Evolutionary conservation across 2,888 invertebrate species (phyloP).

Genomic region (Chymomyza caudatula): DNA sequence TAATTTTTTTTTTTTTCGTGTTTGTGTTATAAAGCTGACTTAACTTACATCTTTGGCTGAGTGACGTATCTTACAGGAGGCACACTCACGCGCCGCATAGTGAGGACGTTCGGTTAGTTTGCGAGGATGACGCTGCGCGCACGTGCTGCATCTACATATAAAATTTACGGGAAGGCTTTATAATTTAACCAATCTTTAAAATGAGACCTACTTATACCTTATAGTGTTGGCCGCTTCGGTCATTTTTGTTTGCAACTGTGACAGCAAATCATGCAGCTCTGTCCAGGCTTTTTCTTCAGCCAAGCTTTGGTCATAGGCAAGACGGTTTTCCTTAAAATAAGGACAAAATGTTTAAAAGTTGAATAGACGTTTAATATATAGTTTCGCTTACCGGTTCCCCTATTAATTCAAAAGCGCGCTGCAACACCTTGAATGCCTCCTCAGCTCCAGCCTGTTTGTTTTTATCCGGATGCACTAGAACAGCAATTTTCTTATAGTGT

Average conservation of each 20-base stretch:
- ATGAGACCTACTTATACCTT: conserved; percentile 74
- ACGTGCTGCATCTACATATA: conserved; percentile 89
- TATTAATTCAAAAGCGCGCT: conserved; percentile 96
- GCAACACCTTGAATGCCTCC: conserved; percentile 96
- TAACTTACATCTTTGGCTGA: conserved; percentile 89
- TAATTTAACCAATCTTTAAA: background rate
- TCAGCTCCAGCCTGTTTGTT: conserved; percentile 96
- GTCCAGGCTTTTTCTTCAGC: conserved; percentile 92
- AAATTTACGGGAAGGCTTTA: background rate
- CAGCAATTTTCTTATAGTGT: conserved; percentile 95
- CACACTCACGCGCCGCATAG: conserved; percentile 94
- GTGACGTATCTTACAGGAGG: conserved; percentile 92
- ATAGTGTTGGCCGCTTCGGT: conserved; percentile 96
- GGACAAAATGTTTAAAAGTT: background rate
- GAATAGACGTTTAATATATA: background rate
- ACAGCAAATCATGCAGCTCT: conserved; percentile 90
- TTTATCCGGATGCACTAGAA: conserved; percentile 97
- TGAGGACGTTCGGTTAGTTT: conserved; percentile 91
- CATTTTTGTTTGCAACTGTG: conserved; percentile 94
- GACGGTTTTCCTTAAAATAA: conserved; percentile 83
- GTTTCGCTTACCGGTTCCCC: conserved; percentile 86
- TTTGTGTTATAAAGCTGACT: background rate
- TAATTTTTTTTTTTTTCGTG: background rate
- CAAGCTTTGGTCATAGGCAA: conserved; percentile 86
- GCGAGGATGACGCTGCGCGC: conserved; percentile 93